Evolutionary conservation across 2,797 vertebrate species (phyloP), one percentile per base, ranked within the genome.

Genomic region (Rallus crepitans): DNA sequence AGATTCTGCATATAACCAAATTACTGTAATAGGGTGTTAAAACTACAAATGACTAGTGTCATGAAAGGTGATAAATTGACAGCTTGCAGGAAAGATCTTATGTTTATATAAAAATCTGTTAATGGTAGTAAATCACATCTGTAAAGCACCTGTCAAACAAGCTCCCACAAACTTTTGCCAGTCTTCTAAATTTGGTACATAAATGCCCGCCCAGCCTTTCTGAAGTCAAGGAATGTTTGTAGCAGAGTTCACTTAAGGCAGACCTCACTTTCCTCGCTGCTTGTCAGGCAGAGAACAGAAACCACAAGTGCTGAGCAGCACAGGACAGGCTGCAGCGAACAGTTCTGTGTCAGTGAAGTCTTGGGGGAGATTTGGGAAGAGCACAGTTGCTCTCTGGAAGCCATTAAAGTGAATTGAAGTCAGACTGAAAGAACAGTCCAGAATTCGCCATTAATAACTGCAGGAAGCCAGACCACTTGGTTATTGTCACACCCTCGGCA

Each of bases 271-370:
- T 77, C n/a, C 39, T 81, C 56, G 28, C 21, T 48, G 59, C 27
- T 87, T 5, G 0, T 40, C 33, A 70, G 42, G 59, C 56, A 92
- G 47, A 89, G 45, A 37, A 83, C 14, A 13, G 59, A 92, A 82
- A 33, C 65, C 48, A 50, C 57, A 60, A 75, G 45, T 11, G 25
- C 87, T 48, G 35, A 10, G 60, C 53, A 56, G 42, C 12, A 65
- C 4, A 3, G 48, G 37, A 50, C 35, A 47, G 81, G 72, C 9
- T 0, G 0, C 71, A 64, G 35, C 0, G 0, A 66, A 23, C 45
- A 55, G 78, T 39, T n/a, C 53, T 8, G 1, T 23, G 42, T 31
- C 68, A 39, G 19, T 12, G 45, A 80, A 87, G 56, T 57, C 87
- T 61, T 3, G 4, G 47, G 53, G 76, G 69, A 83, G 0, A 4